Conservation (phyloP, 2,888 invertebrate species). For the Agelastica alni region DNA sequence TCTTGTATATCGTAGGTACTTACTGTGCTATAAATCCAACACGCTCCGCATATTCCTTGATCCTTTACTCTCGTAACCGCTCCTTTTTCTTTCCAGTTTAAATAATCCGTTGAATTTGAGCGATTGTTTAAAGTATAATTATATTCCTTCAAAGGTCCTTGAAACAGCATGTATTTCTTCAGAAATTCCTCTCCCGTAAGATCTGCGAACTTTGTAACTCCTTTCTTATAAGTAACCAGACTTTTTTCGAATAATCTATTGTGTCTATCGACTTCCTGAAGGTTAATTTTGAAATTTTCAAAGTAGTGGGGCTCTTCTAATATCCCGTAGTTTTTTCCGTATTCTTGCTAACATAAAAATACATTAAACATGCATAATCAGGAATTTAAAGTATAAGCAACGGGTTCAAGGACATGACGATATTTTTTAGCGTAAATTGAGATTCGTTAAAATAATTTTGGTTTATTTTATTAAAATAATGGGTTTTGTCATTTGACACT, state of each 20-base stretch:
- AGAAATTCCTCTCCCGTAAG: conserved; percentile 23
- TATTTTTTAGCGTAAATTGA: too few relatives aligned
- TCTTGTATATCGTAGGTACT: too few relatives aligned
- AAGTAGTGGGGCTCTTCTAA: conserved; percentile 3
- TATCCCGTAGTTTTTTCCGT: conserved; percentile 4
- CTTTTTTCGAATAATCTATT: conserved; percentile 23
- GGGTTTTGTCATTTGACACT: too few relatives aligned
- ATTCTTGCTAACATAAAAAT: neutral
- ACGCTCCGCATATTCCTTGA: conserved; percentile 15
- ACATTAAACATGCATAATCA: too few relatives aligned
- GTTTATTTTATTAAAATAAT: too few relatives aligned
- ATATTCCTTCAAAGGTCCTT: neutral
- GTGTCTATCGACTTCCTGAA: conserved; percentile 21
- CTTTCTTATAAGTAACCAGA: conserved; percentile 21
- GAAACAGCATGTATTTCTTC: neutral
- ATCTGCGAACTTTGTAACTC: conserved; percentile 27
- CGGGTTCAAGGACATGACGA: too few relatives aligned
- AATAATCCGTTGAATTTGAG: conserved; percentile 7
- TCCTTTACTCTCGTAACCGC: conserved; percentile 12
- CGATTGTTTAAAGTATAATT: neutral
- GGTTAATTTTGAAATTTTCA: conserved; percentile 22
- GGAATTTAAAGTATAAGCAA: too few relatives aligned
- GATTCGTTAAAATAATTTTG: too few relatives aligned
- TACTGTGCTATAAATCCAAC: conserved; percentile 16
- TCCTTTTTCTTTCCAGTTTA: conserved; percentile 13